These are phyloP conservation scores for Lasioglossum figueresi DNA, from an alignment of 2,888 invertebrate genomes.

Conservation along the genomic window DNA sequence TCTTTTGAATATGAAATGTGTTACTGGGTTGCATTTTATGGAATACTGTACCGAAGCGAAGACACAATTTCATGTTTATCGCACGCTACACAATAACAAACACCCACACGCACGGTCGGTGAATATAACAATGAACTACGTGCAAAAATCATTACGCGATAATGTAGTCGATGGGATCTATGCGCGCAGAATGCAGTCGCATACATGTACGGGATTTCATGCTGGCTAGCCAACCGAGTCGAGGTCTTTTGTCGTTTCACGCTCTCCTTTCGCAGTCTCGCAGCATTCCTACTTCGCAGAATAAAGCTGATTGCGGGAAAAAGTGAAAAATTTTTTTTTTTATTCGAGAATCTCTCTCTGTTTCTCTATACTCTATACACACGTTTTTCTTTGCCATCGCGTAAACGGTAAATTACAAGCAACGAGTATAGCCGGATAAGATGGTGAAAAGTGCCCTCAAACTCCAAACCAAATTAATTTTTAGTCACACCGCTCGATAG, in stretches of 20 bases:
- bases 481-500: too few species aligned
- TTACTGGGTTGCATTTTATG: background rate
- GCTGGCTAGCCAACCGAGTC: constrained; percentile 81
- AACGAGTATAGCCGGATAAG: too few species aligned
- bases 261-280: constrained; percentile 65
- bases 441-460: background rate
- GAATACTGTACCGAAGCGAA: background rate
- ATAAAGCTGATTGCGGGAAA: constrained; percentile 43
- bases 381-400: background rate
- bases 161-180: constrained; percentile 29
- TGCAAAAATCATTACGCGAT: constrained; percentile 40
- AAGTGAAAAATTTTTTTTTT: constrained; percentile 21
- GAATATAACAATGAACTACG: constrained; percentile 22
- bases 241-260: constrained; percentile 77
- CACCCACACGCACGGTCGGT: background rate
- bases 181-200: constrained; percentile 34
- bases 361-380: background rate
- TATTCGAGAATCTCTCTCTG: constrained; percentile 12
- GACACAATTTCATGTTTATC: background rate
- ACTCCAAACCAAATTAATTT: background rate
- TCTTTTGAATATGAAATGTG: background rate
- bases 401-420: background rate
- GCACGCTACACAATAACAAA: background rate
- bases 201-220: constrained; percentile 71
- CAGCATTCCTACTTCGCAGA: constrained; percentile 42